Evolutionary conservation across 37 sponge, comb jelly and placozoan species (phyloP).

Genomic region (Tethya wilhelma): DNA sequence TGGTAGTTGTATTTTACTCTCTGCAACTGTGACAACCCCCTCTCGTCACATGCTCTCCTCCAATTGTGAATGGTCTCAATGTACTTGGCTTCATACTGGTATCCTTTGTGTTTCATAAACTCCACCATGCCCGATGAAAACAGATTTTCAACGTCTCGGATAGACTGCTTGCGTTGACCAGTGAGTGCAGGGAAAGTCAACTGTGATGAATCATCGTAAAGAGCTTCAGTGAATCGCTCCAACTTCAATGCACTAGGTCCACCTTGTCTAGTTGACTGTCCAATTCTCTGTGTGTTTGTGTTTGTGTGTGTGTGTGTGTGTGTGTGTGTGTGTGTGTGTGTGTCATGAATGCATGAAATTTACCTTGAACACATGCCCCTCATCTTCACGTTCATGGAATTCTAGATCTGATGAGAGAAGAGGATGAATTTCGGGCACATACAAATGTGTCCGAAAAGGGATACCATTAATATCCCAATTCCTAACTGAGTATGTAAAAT

Average conservation of each 20-base stretch:
- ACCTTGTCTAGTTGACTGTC: not conserved
- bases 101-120: constrained; percentile 32
- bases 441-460: not conserved
- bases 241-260: constrained; percentile 16
- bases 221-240: constrained; percentile 24
- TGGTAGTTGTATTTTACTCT: constrained; percentile 25
- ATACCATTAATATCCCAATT: not conserved
- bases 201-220: constrained; percentile 22
- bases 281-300: too few relatives aligned
- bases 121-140: constrained; percentile 6
- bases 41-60: constrained; percentile 41
- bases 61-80: constrained; percentile 24
- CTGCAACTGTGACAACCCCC: constrained; percentile 25
- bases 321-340: too few relatives aligned
- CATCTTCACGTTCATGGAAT: not conserved
- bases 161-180: constrained; percentile 35
- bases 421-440: constrained; percentile 6
- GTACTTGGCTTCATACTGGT: constrained; percentile 35
- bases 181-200: constrained; percentile 38
- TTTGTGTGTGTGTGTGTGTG: too few relatives aligned
- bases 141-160: constrained; percentile 14
- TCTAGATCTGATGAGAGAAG: too few relatives aligned
- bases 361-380: constrained; percentile 1
- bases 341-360: too few relatives aligned
- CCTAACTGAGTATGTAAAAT: not conserved